A percentile compares a stretch with the other conserved stretches of the same genome.
These are phyloP conservation scores for Triplophysa tibetana DNA, from an alignment of 2,113 vertebrate genomes.

Conservation along the genomic window DNA sequence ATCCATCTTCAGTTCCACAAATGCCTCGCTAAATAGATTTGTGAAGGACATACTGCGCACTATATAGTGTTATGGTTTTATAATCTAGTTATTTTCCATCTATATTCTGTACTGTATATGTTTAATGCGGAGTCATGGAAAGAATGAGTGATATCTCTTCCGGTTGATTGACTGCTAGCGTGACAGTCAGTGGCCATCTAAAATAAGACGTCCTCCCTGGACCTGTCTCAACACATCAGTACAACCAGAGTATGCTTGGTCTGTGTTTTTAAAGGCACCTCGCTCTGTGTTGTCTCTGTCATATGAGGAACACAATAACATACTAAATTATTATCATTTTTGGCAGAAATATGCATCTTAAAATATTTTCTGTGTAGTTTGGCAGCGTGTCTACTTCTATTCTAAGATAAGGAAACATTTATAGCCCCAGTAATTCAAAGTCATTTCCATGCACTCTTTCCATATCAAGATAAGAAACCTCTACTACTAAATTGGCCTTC, in stretches of 20 bases:
- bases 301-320: too few relatives aligned
- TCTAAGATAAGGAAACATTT: background rate
- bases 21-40: background rate
- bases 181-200: background rate
- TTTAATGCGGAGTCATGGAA: slow-evolving; percentile 34
- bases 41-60: background rate
- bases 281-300: background rate
- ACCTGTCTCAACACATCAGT: slow-evolving; percentile 14
- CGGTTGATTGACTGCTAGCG: background rate
- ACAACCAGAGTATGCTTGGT: background rate
- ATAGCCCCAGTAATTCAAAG: background rate
- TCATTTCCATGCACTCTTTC: background rate
- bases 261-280: background rate
- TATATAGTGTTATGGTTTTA: background rate
- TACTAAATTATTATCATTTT: too few relatives aligned
- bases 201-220: background rate
- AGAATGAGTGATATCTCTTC: background rate
- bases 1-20: slow-evolving; percentile 11
- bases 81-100: background rate
- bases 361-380: background rate
- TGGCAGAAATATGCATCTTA: background rate
- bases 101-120: background rate
- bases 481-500: background rate
- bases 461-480: background rate
- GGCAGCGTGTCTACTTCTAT: background rate